Conservation (phyloP, 2,797 vertebrate species). For the Hafferia zeledoni region DNA sequence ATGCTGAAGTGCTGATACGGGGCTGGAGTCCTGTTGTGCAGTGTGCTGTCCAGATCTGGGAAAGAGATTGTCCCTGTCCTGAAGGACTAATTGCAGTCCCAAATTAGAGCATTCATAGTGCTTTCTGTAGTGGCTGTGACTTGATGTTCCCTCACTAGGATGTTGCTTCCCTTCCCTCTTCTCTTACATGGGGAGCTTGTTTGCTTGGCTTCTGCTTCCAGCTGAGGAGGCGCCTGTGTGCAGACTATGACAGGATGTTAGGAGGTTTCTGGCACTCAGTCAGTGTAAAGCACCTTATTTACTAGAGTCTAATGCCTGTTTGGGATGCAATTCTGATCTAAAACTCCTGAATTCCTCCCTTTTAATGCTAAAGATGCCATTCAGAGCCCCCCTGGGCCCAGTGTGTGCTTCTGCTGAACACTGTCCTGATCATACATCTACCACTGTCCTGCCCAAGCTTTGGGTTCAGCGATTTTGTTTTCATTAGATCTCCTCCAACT, state of each 20-base stretch:
- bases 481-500: not conserved
- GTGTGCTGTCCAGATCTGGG: not conserved
- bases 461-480: not conserved
- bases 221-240: not conserved
- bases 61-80: not conserved
- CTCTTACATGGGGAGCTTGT: not conserved
- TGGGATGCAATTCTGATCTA: slow-evolving; percentile 28
- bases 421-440: not conserved
- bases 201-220: slow-evolving; percentile 18
- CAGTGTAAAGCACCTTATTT: slow-evolving; percentile 34
- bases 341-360: slow-evolving; percentile 24
- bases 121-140: not conserved
- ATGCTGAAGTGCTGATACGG: not conserved
- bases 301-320: not conserved
- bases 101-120: not conserved
- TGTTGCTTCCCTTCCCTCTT: not conserved
- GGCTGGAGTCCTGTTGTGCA: not conserved
- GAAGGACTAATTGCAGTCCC: not conserved
- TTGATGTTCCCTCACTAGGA: not conserved
- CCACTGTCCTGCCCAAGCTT: not conserved
- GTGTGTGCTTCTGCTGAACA: not conserved
- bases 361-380: not conserved
- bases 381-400: slow-evolving; percentile 28
- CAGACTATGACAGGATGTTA: not conserved
- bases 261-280: slow-evolving; percentile 40